Base-by-base conservation (phyloP, 2,888 invertebrate species). In the Syritta pipiens region DNA sequence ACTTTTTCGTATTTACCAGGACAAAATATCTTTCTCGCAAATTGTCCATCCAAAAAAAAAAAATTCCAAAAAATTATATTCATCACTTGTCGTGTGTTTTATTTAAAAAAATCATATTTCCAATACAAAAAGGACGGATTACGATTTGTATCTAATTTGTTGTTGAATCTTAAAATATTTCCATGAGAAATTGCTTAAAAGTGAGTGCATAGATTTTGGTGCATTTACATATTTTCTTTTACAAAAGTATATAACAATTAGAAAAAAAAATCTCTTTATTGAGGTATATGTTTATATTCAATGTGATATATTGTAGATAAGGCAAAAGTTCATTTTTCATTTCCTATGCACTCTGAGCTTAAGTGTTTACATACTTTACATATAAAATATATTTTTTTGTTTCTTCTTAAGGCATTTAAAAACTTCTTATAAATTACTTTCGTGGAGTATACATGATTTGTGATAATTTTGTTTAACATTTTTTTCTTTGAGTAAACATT, bases 121-220 rank as follows among this genome's bases (percentile, higher is more conserved):
- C 17, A 53, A 48, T 77, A 77, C 77, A 71, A 77, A 77, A 77
- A 60, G 77, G 77, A 77, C 77, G 77, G 77, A 77, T 65, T 77
- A 72, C 59, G 72, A 65, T 77, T 77, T 71, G 46, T 53, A 28
- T 26, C 42, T 63, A 20, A 32, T 17, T 60, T 51, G 40, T 14
- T 14, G 55, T 35, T 9, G 14, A 19, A 32, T 55, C 17, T 72
- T 7, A 28, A 55, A 28, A 20, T 69, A 35, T 9, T 51, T 53
- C 6, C 7, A 30, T 24, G n/a, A 62, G 42, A 42, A 20, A 14
- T 37, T 28, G 32, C 5, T n/a, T 24, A 7, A 14, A 9, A 26
- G 35, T 53, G 40, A 48, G 37, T 44, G 35, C 60, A 53, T 46
- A 57, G 22, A 9, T 22, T 12, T 35, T n/a, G n/a, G 37, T 10